phyloP scores from a whole-genome alignment of 2,113 vertebrate species.

The Sitta europaea region DNA sequence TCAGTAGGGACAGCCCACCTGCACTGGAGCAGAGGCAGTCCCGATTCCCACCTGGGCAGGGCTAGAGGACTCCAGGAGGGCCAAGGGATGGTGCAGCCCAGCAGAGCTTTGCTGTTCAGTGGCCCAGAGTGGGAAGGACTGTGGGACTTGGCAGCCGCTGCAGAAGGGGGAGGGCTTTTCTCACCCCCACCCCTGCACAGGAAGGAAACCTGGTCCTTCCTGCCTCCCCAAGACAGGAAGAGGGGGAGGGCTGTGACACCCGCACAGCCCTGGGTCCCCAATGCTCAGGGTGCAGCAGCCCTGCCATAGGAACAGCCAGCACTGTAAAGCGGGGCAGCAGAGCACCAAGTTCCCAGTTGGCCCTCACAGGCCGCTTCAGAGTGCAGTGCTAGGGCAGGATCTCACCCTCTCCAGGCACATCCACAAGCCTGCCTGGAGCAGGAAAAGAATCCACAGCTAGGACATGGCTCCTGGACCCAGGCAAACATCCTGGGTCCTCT shows the following conservation, averaged over 20 bases:
- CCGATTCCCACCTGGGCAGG: fast-evolving
- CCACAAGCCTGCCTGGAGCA: fast-evolving
- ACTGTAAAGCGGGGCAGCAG: not conserved
- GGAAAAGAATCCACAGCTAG: not conserved
- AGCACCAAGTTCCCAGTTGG: not conserved
- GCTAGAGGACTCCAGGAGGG: fast-evolving
- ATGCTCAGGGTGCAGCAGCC: fast-evolving
- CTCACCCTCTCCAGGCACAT: not conserved
- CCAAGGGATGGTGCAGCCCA: not conserved
- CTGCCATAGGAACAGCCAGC: fast-evolving
- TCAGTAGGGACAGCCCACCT: not conserved
- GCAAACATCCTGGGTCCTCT: fast-evolving
- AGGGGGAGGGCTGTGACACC: not conserved
- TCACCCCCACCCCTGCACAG: not conserved
- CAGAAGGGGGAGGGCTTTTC: not conserved
- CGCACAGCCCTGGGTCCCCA: not conserved
- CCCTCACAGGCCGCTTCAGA: not conserved
- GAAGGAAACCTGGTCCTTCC: constrained; percentile 12
- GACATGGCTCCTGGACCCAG: not conserved
- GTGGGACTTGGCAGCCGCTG: not conserved
- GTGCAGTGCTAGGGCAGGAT: not conserved
- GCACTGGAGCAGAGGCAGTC: not conserved
- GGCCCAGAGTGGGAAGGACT: fast-evolving
- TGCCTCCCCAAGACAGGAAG: fast-evolving
- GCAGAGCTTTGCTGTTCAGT: not conserved